A percentile compares a stretch with the other conserved stretches of the same genome.
phyloP scores from a whole-genome alignment of 2,888 invertebrate genomes.

The Artemia sinica region DNA sequence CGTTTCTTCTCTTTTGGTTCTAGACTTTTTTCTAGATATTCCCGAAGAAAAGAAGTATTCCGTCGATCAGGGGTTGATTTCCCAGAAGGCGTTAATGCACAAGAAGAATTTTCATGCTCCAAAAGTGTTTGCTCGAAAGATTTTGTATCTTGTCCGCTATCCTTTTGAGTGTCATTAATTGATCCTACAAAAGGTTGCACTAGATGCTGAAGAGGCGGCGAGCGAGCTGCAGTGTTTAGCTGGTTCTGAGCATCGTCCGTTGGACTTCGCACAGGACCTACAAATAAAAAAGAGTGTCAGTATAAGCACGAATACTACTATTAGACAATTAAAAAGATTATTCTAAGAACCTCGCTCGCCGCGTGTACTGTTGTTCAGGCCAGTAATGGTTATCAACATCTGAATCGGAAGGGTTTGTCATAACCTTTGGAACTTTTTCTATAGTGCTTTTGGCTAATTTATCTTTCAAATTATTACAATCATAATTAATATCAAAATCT shows the following conservation, averaged over 20 bases:
- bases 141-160: not conserved
- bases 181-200: not conserved
- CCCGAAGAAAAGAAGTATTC: constrained; percentile 13
- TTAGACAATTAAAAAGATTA: not conserved
- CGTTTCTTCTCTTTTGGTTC: not conserved
- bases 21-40: not conserved
- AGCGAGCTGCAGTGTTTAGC: not conserved
- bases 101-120: not conserved
- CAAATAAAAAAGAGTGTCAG: not conserved
- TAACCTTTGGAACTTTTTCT: not conserved
- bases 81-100: not conserved
- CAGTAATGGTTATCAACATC: constrained; percentile 11
- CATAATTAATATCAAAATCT: constrained; percentile 1
- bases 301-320: not conserved
- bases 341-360: constrained; percentile 8
- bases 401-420: not conserved
- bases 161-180: not conserved
- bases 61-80: constrained; percentile 7
- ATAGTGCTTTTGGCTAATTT: not conserved
- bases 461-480: not conserved
- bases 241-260: not conserved
- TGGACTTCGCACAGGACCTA: constrained; percentile 6
- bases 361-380: constrained; percentile 4
- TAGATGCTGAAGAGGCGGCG: not conserved
- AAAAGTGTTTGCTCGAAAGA: not conserved